phyloP scores from a whole-genome alignment of 2,888 invertebrate species.

The Pheosia gnoma region DNA sequence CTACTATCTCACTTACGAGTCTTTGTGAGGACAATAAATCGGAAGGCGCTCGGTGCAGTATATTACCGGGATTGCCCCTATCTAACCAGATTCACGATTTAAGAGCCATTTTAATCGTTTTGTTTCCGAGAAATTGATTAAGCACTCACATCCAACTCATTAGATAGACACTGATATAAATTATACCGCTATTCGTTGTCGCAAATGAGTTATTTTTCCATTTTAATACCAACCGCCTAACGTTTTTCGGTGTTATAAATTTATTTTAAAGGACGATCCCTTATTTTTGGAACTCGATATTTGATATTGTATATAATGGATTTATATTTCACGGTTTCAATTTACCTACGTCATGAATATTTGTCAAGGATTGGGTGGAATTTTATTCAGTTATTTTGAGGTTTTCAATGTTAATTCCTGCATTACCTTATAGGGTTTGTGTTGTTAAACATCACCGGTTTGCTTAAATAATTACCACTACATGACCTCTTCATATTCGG shows the following conservation, averaged over 20 bases:
- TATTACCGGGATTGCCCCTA: conserved; percentile 69
- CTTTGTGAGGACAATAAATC: conserved; percentile 63
- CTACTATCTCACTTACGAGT: conserved; percentile 50
- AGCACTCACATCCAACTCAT: conserved; percentile 52
- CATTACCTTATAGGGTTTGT: conserved; percentile 8
- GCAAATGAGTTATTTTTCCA: conserved; percentile 40
- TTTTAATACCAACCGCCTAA: conserved; percentile 32
- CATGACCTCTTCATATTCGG: not conserved
- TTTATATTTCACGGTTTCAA: conserved; percentile 65
- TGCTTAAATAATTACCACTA: not conserved
- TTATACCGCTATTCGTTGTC: conserved; percentile 41
- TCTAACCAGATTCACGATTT: conserved; percentile 75
- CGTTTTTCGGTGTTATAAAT: conserved; percentile 57
- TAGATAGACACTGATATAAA: conserved; percentile 39
- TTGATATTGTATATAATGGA: conserved; percentile 69
- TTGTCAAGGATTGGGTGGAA: conserved; percentile 48
- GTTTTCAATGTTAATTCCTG: conserved; percentile 19
- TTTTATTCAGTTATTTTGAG: conserved; percentile 26
- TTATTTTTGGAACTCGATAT: conserved; percentile 52
- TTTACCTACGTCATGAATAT: conserved; percentile 55
- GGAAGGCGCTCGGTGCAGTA: conserved; percentile 60
- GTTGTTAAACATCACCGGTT: conserved; percentile 6
- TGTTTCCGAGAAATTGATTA: conserved; percentile 66
- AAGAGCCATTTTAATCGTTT: conserved; percentile 69
- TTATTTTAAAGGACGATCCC: conserved; percentile 55